Conservation (phyloP, 2,797 vertebrate species). For the Manis crassicaudata region DNA sequence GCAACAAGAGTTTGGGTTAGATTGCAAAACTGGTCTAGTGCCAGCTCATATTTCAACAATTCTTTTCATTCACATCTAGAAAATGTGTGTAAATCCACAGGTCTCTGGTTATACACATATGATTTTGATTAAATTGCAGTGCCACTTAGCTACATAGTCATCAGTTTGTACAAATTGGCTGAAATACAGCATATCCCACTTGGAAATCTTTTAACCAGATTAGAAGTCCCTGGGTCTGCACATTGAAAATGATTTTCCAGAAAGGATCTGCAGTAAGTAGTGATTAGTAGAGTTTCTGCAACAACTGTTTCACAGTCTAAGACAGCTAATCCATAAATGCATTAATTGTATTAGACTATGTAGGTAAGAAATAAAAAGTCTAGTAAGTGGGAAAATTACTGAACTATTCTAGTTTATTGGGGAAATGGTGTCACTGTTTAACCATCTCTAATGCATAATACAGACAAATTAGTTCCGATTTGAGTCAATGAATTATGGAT, state of each 20-base stretch:
- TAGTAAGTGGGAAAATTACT: constrained; percentile 67
- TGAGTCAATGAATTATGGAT: constrained; percentile 48
- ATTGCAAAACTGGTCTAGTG: background rate
- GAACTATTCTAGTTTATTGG: constrained; percentile 52
- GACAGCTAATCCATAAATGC: constrained; percentile 74
- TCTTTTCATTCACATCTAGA: constrained; percentile 56
- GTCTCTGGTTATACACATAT: background rate
- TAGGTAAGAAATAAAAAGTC: constrained; percentile 69
- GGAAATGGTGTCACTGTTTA: constrained; percentile 40
- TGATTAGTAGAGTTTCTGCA: constrained; percentile 68
- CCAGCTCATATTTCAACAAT: constrained; percentile 9
- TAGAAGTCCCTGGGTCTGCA: constrained; percentile 69
- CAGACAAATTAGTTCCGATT: constrained; percentile 40
- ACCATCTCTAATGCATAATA: constrained; percentile 46
- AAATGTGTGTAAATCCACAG: constrained; percentile 24
- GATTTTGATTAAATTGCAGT: constrained; percentile 66
- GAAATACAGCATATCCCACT: constrained; percentile 15
- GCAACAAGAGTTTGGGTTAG: background rate
- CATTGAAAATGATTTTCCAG: constrained; percentile 73
- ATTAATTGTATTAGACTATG: constrained; percentile 71
- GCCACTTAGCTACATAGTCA: constrained; percentile 38
- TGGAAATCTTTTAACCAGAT: constrained; percentile 74
- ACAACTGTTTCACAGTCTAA: constrained; percentile 71
- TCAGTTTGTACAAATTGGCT: constrained; percentile 53
- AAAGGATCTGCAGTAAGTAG: constrained; percentile 74